Percentiles rank a stretch among this genome's conserved stretches.
Conservation (phyloP, 1,140 invertebrate genomes). For the Musca vetustissima region DNA sequence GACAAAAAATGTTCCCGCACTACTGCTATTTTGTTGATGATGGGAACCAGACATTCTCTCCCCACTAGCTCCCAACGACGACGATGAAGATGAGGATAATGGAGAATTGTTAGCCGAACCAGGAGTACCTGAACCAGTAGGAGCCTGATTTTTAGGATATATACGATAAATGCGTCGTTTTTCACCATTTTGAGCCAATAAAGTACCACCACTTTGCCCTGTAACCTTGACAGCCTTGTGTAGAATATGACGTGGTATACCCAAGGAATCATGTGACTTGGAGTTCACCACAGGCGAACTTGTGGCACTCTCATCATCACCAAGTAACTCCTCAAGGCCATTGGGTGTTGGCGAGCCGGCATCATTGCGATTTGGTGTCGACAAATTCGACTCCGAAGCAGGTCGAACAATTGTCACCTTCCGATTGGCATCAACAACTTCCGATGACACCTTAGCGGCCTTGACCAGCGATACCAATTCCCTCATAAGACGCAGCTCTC, state of each 20-base stretch:
- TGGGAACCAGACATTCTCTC: too few relatives aligned
- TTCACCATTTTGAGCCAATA: constrained; percentile 1
- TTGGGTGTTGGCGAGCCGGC: too few relatives aligned
- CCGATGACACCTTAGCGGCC: background rate
- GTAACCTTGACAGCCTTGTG: constrained; percentile 12
- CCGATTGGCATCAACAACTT: background rate
- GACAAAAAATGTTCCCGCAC: background rate
- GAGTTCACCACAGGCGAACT: too few relatives aligned
- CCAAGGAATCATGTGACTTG: background rate
- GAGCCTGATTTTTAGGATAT: background rate
- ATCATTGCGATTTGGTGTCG: too few relatives aligned
- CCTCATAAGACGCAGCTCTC: constrained; percentile 3
- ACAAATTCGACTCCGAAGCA: background rate
- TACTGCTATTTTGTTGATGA: background rate
- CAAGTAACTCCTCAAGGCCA: too few relatives aligned
- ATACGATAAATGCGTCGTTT: constrained; percentile 17
- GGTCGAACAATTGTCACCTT: background rate
- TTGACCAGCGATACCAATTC: constrained; percentile 6
- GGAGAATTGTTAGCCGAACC: too few relatives aligned
- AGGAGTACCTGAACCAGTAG: too few relatives aligned
- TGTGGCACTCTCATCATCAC: too few relatives aligned
- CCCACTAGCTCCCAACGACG: too few relatives aligned
- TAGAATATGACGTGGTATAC: background rate
- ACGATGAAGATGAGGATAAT: too few relatives aligned
- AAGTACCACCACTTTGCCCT: background rate